These are phyloP conservation scores for Brachyopa scutellaris DNA, from an alignment of 2,888 invertebrate genomes.

Conservation along the genomic window DNA sequence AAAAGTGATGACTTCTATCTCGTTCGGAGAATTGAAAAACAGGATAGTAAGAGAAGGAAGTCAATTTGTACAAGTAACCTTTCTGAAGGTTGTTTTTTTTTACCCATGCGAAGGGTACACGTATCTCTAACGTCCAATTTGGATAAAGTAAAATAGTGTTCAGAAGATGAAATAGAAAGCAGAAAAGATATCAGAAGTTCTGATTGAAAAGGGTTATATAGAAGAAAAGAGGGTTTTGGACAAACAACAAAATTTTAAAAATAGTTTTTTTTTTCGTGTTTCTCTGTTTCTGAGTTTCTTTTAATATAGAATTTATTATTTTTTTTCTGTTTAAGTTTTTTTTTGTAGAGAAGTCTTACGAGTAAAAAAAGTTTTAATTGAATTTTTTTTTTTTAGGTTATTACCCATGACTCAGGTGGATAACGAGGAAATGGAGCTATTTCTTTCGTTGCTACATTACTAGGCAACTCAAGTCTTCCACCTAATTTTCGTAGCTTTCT, in stretches of 20 bases:
- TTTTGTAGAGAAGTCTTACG: conserved; percentile 52
- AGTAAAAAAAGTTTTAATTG: conserved; percentile 74
- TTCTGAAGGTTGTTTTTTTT: conserved; percentile 26
- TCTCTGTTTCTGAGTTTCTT: conserved; percentile 34
- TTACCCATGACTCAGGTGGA: conserved; percentile 90
- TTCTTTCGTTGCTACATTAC: conserved; percentile 93
- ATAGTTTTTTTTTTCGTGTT: conserved; percentile 26
- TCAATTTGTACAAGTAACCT: conserved; percentile 45
- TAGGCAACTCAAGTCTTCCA: conserved; percentile 91
- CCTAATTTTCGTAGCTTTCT: conserved; percentile 90
- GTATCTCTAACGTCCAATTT: conserved; percentile 33
- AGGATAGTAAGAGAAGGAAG: conserved; percentile 64
- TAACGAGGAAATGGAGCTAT: conserved; percentile 94
- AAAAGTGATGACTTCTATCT: conserved; percentile 70
- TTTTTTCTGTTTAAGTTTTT: conserved; percentile 34
- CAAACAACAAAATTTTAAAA: conserved; percentile 49
- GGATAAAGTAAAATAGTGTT: conserved; percentile 25
- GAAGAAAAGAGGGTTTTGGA: conserved; percentile 56
- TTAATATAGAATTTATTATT: not conserved
- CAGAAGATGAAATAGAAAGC: conserved; percentile 38
- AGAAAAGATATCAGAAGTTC: conserved; percentile 31
- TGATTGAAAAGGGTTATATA: conserved; percentile 33
- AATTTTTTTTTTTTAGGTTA: conserved; percentile 78
- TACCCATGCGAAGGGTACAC: conserved; percentile 13
- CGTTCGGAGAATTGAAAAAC: conserved; percentile 29